phyloP scores from a whole-genome alignment of 2,113 vertebrate species.

The Canis aureus region DNA sequence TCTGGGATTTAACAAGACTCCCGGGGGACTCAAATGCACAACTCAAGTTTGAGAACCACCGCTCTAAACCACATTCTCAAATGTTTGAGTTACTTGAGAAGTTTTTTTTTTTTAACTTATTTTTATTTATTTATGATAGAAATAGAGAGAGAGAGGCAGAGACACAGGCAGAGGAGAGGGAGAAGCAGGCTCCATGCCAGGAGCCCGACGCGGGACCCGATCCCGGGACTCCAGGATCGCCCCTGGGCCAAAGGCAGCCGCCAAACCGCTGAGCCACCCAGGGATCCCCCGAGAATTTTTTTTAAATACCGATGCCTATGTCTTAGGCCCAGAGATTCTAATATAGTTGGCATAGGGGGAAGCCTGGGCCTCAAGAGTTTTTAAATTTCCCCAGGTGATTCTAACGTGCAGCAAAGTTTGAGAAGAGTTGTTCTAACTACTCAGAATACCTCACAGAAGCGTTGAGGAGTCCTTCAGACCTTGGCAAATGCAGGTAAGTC shows the following conservation, averaged over 20 bases:
- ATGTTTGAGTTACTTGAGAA: background rate
- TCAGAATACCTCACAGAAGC: background rate
- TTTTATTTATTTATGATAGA: too few relatives aligned
- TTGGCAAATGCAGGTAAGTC: background rate
- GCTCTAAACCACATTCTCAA: conserved; percentile 5
- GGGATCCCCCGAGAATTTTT: background rate
- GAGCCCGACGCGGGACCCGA: too few relatives aligned
- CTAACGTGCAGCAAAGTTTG: background rate
- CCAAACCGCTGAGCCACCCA: too few relatives aligned
- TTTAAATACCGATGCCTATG: background rate
- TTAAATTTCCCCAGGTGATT: background rate
- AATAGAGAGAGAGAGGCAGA: too few relatives aligned
- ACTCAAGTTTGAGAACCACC: background rate
- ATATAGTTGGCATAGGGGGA: background rate
- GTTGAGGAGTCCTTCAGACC: conserved; percentile 1
- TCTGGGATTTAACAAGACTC: background rate
- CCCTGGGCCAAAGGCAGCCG: too few relatives aligned
- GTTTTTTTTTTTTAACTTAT: background rate
- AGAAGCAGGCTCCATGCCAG: too few relatives aligned
- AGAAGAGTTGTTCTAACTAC: background rate
- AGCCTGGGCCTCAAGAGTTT: background rate
- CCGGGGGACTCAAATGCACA: background rate
- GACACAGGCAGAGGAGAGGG: too few relatives aligned
- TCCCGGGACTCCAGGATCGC: too few relatives aligned
- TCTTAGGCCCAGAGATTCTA: background rate